Base-by-base conservation (phyloP, 2,113 vertebrate species). In the Emydura subglobosa region DNA sequence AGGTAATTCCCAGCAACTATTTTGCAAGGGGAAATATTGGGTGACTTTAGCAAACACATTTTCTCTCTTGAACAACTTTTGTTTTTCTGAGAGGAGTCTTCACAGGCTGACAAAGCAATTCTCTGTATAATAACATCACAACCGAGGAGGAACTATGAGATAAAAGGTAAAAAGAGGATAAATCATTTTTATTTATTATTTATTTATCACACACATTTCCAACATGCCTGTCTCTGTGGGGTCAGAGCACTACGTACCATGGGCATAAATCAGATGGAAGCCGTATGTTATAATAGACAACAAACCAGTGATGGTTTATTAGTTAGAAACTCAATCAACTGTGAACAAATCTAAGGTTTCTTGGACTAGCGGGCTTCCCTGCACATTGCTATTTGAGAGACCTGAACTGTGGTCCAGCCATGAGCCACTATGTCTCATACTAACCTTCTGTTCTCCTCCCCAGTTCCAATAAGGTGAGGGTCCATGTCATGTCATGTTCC, bases 161-260 rank as follows among this genome's bases (percentile, higher is more conserved):
- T 4, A 24, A 12, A 42, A 92, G 42, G 27, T 11, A 51, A 89
- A n/a, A 49, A 61, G 54, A 55, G 6, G 4, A 65, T 8, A 25
- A 5, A 49, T 25, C 2, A 2, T 7, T 19, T 54, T 9, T 42
- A 17, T 50, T 2, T 42, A 22, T 50, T 2, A 65, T 74, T 16
- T 51, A 5, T 24, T 54, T 21, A 87, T 79, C 16, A 24, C n/a
- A 2, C 5, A 31, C 1, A 7, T 5, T 82, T 50, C 42, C 0
- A 31, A 79, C 31, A 65, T 59, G n/a, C 24, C 7, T 21, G 0
- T 21, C 39, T 1, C 54, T 82, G 29, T 7, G 82, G 50, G 17
- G 3, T 57, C 22, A 34, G n/a, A 54, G 51, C 76, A 50, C 22
- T 42, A 27, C 2, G 0, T 9, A 31, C 7, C 34, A 68, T 34